These are phyloP conservation scores for Tholera decimalis DNA, from an alignment of 2,888 invertebrate genomes.

Conservation along the genomic window DNA sequence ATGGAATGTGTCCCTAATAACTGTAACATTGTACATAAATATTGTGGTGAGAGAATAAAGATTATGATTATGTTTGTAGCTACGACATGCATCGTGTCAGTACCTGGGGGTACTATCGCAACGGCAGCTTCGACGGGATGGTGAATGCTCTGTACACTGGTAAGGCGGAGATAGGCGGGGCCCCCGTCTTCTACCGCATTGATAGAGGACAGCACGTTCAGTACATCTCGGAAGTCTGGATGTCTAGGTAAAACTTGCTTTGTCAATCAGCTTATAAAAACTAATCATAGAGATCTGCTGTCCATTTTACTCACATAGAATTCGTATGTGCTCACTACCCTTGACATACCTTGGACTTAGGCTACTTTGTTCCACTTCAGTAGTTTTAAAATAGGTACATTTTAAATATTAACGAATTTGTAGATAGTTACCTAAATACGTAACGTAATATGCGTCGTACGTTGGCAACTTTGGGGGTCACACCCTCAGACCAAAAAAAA, in stretches of 20 bases:
- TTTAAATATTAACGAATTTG: too few species aligned
- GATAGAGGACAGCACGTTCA: constrained; percentile 92
- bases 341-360: background rate
- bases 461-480: background rate
- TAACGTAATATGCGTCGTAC: background rate
- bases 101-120: constrained; percentile 93
- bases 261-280: too few species aligned
- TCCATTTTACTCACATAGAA: too few species aligned
- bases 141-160: constrained; percentile 91
- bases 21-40: too few species aligned
- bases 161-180: constrained; percentile 93
- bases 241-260: constrained; percentile 89
- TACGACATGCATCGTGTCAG: constrained; percentile 85
- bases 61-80: constrained; percentile 74
- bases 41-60: too few species aligned
- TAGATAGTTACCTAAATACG: too few species aligned
- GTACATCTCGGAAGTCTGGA: constrained; percentile 92
- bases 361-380: background rate
- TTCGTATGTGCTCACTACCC: background rate
- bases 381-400: background rate
- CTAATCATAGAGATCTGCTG: background rate
- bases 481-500: too few species aligned
- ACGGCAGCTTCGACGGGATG: constrained; percentile 93
- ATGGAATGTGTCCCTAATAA: too few species aligned
- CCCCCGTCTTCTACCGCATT: constrained; percentile 92